A percentile compares a stretch with the other conserved stretches of the same genome.
These are phyloP conservation scores for Aphaenogaster floridana DNA, from an alignment of 1,140 invertebrate genomes.

Conservation along the genomic window DNA sequence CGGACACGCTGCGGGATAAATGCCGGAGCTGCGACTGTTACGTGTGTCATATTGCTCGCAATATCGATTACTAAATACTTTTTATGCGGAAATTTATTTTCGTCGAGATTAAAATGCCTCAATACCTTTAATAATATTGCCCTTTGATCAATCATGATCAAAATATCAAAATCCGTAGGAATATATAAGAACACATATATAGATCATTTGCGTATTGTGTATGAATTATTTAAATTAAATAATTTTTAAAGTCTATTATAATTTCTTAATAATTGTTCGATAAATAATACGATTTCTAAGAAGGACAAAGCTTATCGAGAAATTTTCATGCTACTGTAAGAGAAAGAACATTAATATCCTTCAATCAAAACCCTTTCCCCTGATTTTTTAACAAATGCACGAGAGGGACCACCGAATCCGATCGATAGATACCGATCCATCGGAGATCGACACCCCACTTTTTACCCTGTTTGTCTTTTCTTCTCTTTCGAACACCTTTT, in stretches of 20 bases:
- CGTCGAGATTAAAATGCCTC: neutral
- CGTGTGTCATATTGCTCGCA: neutral
- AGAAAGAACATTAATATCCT: neutral
- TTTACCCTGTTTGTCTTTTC: neutral
- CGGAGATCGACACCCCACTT: neutral
- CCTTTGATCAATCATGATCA: neutral
- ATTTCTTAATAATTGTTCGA: neutral
- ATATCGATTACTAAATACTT: conserved; percentile 30
- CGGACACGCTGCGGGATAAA: conserved; percentile 11
- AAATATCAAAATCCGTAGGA: neutral
- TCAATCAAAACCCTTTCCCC: neutral
- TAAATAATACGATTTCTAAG: neutral
- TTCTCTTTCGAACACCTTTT: neutral
- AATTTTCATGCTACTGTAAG: neutral
- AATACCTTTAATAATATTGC: neutral
- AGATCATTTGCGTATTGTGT: neutral
- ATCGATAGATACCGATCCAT: conserved; percentile 16
- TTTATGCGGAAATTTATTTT: neutral
- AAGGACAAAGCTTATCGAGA: neutral
- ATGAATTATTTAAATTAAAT: conserved; percentile 17
- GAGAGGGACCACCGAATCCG: conserved; percentile 19
- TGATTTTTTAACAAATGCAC: conserved; percentile 51
- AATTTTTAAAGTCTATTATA: neutral
- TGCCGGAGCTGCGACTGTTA: conserved; percentile 36
- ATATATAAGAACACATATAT: neutral